phyloP scores from a whole-genome alignment of 2,888 invertebrate species.

The Xestia rhomboidea region DNA sequence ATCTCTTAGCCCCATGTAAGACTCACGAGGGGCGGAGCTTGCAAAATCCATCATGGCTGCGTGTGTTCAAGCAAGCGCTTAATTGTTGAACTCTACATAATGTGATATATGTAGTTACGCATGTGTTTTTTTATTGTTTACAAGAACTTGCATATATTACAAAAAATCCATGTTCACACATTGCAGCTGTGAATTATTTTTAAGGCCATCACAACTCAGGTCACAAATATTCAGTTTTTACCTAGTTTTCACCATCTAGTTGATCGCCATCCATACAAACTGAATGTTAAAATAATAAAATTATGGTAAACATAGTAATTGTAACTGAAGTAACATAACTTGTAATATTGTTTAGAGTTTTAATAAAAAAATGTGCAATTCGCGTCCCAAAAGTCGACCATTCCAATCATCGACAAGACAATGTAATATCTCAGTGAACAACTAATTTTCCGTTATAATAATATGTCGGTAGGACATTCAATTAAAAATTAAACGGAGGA shows the following conservation, averaged over 20 bases:
- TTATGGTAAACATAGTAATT: not conserved
- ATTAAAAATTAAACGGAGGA: not conserved
- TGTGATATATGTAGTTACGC: no score
- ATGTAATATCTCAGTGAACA: not conserved
- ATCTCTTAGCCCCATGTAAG: not conserved
- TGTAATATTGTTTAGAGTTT: not conserved
- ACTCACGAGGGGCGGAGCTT: conserved; percentile 4
- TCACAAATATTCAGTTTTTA: not conserved
- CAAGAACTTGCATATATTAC: not conserved
- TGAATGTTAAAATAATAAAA: not conserved
- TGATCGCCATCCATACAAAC: not conserved
- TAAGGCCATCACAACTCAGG: not conserved
- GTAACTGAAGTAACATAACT: not conserved
- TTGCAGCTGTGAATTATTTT: not conserved
- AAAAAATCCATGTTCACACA: not conserved
- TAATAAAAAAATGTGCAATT: not conserved
- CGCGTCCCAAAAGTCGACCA: not conserved
- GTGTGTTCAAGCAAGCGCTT: not conserved
- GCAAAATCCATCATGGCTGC: conserved; percentile 19
- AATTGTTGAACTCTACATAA: not conserved
- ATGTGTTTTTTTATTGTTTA: not conserved
- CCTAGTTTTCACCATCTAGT: not conserved
- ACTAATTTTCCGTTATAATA: not conserved
- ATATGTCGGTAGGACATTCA: not conserved
- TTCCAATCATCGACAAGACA: not conserved